Conservation (phyloP, 2,797 vertebrate genomes). For the Rhinoraja longicauda region DNA sequence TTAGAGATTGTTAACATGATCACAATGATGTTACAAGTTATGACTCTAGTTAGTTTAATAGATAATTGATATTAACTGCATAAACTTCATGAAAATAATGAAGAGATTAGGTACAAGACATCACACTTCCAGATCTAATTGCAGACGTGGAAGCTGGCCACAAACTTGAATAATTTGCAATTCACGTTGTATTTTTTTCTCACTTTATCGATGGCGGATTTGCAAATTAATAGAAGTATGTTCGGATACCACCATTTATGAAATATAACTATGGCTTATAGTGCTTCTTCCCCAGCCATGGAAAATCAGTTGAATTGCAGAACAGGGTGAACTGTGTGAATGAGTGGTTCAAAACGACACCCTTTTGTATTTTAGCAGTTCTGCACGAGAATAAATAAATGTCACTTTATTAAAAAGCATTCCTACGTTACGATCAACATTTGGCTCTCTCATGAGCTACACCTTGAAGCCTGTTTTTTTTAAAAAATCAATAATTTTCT, state of each 20-base stretch:
- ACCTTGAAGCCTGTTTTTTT: background rate
- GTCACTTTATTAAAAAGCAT: no score
- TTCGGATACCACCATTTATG: background rate
- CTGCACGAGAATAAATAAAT: no score
- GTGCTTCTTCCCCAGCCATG: background rate
- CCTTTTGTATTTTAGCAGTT: background rate
- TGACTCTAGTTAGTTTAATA: background rate
- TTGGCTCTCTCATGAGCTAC: background rate
- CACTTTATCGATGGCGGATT: background rate
- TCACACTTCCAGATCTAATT: no score
- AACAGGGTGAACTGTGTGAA: background rate
- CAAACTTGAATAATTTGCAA: background rate
- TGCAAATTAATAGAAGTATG: background rate
- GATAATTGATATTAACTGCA: background rate
- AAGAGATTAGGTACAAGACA: background rate
- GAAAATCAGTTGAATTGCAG: background rate
- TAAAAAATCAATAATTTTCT: background rate
- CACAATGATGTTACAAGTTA: no score
- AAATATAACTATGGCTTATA: background rate
- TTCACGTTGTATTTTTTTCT: background rate
- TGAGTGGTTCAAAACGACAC: background rate
- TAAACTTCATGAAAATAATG: background rate
- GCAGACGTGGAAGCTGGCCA: no score
- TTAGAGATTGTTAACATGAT: no score
- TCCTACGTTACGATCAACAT: background rate